These are phyloP conservation scores for Drosophila arawakana DNA, from an alignment of 1,140 invertebrate species.

Conservation along the genomic window DNA sequence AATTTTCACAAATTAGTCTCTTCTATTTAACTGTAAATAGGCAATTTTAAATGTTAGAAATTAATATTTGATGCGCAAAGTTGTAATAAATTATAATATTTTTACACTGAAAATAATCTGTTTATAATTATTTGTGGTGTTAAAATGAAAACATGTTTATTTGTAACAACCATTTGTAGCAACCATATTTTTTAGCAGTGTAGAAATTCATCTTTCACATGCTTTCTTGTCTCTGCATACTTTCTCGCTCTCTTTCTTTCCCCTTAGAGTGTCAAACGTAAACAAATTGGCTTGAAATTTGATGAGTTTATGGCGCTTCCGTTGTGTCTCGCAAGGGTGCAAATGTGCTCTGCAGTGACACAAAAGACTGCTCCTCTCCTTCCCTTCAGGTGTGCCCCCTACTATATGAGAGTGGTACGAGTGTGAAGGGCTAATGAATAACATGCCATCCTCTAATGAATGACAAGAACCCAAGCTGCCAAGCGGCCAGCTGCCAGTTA, in stretches of 20 bases:
- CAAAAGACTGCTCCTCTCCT: background rate
- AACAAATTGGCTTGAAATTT: slow-evolving; percentile 70
- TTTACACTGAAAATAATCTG: too few relatives aligned
- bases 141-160: too few relatives aligned
- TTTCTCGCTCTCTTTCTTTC: background rate
- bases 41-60: background rate
- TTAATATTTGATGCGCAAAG: background rate
- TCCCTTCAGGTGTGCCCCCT: too few relatives aligned
- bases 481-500: slow-evolving; percentile 28
- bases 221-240: background rate
- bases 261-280: slow-evolving; percentile 15
- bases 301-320: slow-evolving; percentile 64
- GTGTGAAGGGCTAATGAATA: slow-evolving; percentile 56
- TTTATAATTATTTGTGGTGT: too few relatives aligned
- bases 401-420: background rate
- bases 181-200: too few relatives aligned
- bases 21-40: too few relatives aligned
- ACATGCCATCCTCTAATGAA: slow-evolving; percentile 74
- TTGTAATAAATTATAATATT: background rate
- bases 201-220: background rate
- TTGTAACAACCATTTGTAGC: too few relatives aligned
- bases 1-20: background rate
- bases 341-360: slow-evolving; percentile 46
- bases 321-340: slow-evolving; percentile 39
- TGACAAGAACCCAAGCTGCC: slow-evolving; percentile 42